Base-by-base conservation (phyloP, 1,140 invertebrate genomes). In the Brachionus angularis region DNA sequence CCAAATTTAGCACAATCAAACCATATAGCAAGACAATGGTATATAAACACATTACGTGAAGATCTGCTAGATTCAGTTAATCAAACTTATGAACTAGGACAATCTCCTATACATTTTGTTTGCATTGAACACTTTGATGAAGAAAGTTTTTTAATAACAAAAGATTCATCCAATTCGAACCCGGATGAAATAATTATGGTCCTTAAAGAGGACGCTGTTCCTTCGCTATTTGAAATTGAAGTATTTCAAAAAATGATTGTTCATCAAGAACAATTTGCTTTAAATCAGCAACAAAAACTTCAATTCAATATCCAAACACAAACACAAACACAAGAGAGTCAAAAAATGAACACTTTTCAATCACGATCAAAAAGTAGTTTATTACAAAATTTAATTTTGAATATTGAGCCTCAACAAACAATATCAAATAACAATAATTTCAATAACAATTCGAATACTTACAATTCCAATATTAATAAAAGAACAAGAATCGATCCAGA, bases 171-270 rank as follows among this genome's bases (percentile, higher is more conserved):
- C 39, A 16, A 33, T 36, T 36, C 27, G 33, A 27, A 67, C 25
- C 27, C 25, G 2, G 46, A 39, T 14, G 39, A 44, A 36, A 18
- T 42, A 36, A 53, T 42, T n/a, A 71, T 42, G 34, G 34, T 58
- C 16, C 50, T 71, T 14, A 42, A 58, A 71, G 34, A 47, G 14
- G 47, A 71, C 14, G 49, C 70, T 46, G 36, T 71, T 14, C 70
- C 70, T 5, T 39, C 50, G 27, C 23, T 71, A 23, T 71, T 71
- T 31, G 70, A 71, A 16, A 42, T 71, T 29, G 70, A 71, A 55
- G 52, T 71, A 27, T 71, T 71, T 29, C 49, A 71, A 36, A 71
- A 71, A 58, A 71, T 71, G 70, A 55, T 71, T 21, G 50, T 52
- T 25, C 42, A 71, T 36, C 70, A 71, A 58, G 70, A 71, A 50